Evolutionary conservation across 2,113 vertebrate species (phyloP), one percentile per base, ranked within the genome.

Genomic region (Myrmecophaga tridactyla): DNA sequence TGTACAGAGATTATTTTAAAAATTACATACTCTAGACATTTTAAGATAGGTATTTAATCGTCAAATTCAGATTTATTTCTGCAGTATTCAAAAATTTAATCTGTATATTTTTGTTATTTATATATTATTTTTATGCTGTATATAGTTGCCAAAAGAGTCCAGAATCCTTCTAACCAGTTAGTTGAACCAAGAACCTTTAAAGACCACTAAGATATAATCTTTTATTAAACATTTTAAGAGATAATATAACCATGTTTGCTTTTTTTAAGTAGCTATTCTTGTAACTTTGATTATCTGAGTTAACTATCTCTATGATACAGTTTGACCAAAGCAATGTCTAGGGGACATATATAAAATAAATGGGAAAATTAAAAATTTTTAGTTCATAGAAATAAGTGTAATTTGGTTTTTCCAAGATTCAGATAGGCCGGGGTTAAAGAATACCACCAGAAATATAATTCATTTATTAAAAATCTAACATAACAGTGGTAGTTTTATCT

Each of bases 351-450:
- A 3, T 69, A 76, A 89, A 91, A 63, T 69, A 93, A 93, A 51
- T 76, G 13, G 6, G 13, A 81, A 93, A 39, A 29, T 63, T 58
- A 90, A 93, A 84, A 93, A 90, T 81, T 8, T 1, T 69, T 80
- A 39, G 18, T 56, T 82, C 46, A 78, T n/a, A 93, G 18, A 95
- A 92, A 56, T 95, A 93, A 78, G 75, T 77, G 41, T 58, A 87
- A 56, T n/a, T 96, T 87, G 10, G 65, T 73, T 31, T 90, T 89
- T 60, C 17, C n/a, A 3, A 83, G 51, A 86, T 83, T 94, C 31
- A 25, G 1, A 1, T 87, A 70, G 48, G 6, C 36, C 65, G 62
- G 46, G 4, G 34, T 87, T 51, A 76, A 84, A 94, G 25, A 86
- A 92, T 96, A 12, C 87, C 63, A 73, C 4, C 53, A 81, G 7